These are phyloP conservation scores for Scaptomyza caliginosa DNA, from an alignment of 2,888 invertebrate species.

Conservation along the genomic window DNA sequence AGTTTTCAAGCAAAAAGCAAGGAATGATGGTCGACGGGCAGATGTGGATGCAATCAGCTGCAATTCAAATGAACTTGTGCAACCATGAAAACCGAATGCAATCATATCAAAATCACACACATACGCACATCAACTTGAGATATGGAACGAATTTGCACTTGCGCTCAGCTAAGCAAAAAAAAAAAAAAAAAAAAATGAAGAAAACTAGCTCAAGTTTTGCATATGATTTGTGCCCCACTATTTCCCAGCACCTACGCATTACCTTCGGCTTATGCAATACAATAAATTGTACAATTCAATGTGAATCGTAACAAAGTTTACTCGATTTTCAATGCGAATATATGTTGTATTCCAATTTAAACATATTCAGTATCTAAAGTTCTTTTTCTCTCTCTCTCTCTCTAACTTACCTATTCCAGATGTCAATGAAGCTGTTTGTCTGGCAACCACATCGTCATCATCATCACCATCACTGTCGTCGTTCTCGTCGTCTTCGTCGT, in stretches of 20 bases:
- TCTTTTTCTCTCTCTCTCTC: no score
- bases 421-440: conserved; percentile 79
- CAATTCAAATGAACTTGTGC: conserved; percentile 31
- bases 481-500: conserved; percentile 8
- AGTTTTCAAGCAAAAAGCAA: background rate
- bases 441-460: conserved; percentile 61
- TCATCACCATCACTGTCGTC: conserved; percentile 10
- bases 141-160: conserved; percentile 24
- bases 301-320: background rate
- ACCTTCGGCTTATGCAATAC: conserved; percentile 55
- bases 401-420: conserved; percentile 59
- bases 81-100: conserved; percentile 33
- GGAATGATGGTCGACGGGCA: background rate
- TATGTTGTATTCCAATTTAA: background rate
- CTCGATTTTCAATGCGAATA: background rate
- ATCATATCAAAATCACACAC: background rate
- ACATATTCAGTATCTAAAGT: background rate
- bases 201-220: conserved; percentile 65
- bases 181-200: no score
- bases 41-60: background rate
- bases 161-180: no score
- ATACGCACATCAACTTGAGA: conserved; percentile 10
- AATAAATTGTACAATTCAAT: background rate
- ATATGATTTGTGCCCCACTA: conserved; percentile 29
- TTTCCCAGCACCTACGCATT: background rate